phyloP scores from a whole-genome alignment of 2,888 invertebrate genomes.

The Mamestra brassicae region DNA sequence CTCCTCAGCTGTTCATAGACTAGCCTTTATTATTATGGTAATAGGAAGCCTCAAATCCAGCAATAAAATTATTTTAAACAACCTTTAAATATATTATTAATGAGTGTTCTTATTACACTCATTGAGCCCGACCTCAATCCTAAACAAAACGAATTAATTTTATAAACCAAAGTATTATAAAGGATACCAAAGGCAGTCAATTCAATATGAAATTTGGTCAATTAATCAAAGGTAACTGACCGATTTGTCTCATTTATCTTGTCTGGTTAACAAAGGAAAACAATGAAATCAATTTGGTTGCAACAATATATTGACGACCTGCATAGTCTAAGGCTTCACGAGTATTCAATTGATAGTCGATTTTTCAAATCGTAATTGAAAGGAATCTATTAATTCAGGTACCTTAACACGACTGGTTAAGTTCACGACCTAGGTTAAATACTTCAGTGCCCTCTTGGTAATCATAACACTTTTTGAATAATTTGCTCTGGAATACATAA shows the following conservation, averaged over 20 bases:
- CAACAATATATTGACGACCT: conserved; percentile 36
- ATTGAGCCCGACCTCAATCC: conserved; percentile 21
- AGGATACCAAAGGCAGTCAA: conserved; percentile 30
- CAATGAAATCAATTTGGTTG: conserved; percentile 49
- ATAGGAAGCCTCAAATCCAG: not conserved
- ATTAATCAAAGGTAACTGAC: conserved; percentile 58
- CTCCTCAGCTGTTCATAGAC: too few relatives aligned
- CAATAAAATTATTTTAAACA: not conserved
- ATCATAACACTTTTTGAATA: too few relatives aligned
- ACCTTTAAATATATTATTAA: conserved; percentile 18
- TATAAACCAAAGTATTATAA: conserved; percentile 31
- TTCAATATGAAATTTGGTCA: conserved; percentile 31
- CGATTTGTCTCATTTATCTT: conserved; percentile 61
- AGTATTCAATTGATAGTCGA: conserved; percentile 17
- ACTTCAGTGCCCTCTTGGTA: too few relatives aligned
- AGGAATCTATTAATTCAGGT: conserved; percentile 1
- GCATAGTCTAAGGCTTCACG: conserved; percentile 32
- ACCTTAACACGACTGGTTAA: not conserved
- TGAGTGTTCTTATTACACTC: conserved; percentile 3
- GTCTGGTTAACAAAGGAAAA: conserved; percentile 54
- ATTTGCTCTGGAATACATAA: too few relatives aligned
- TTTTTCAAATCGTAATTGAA: conserved; percentile 38
- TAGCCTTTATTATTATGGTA: too few relatives aligned
- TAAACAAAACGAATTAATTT: conserved; percentile 32
- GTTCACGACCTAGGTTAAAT: not conserved